Percentiles rank a stretch among this genome's conserved stretches.
phyloP scores from a whole-genome alignment of 2,113 vertebrate genomes.

The Pelecanoides urinatrix region DNA sequence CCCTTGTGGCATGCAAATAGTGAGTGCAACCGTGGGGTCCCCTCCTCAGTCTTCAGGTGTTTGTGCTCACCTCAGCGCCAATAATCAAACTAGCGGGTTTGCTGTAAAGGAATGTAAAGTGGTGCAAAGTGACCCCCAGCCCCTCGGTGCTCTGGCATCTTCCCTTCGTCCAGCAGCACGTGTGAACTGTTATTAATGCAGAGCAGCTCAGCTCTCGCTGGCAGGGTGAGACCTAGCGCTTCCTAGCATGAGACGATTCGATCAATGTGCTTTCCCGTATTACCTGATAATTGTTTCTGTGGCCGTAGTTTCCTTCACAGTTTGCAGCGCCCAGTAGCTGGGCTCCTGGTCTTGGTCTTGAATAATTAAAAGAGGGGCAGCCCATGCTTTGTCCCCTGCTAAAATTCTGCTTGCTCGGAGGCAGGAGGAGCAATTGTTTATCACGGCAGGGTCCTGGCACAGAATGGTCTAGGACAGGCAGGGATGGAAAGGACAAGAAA shows the following conservation, averaged over 20 bases:
- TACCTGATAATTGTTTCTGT: neutral
- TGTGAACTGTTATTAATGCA: fast-evolving
- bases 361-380: neutral
- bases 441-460: fast-evolving
- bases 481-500: neutral
- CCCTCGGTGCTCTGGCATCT: neutral
- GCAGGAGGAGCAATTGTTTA: neutral
- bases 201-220: neutral
- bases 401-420: neutral
- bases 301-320: neutral
- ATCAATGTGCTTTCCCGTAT: fast-evolving
- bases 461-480: neutral
- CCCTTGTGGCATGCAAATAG: neutral
- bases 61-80: neutral
- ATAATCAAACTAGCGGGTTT: neutral
- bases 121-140: neutral
- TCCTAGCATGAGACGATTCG: fast-evolving
- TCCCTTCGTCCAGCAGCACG: neutral
- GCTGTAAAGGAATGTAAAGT: neutral
- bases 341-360: neutral
- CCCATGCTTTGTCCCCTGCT: neutral
- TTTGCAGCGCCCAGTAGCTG: neutral
- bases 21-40: neutral
- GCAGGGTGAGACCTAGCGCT: neutral
- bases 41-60: neutral